Conservation (phyloP, 2,888 invertebrate species). For the Geotrupes spiniger region DNA sequence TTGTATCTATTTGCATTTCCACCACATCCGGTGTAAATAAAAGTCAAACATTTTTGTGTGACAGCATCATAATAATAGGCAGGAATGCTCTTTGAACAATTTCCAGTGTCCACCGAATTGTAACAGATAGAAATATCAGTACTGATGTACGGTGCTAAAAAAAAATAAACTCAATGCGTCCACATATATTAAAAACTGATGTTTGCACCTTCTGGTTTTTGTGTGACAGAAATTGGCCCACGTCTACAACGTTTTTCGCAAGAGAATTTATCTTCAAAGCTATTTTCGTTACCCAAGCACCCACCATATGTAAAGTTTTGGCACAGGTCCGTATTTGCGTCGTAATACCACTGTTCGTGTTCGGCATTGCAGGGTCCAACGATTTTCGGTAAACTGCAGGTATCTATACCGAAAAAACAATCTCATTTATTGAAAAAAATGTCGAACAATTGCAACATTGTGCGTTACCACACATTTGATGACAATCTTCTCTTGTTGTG, state of each 20-base stretch:
- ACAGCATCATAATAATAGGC: conserved; percentile 73
- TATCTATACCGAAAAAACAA: too few species aligned
- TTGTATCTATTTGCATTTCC: conserved; percentile 73
- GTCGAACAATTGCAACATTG: conserved; percentile 56
- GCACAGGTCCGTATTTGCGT: conserved; percentile 64
- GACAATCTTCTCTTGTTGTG: conserved; percentile 65
- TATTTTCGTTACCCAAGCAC: conserved; percentile 87
- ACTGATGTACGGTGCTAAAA: not conserved
- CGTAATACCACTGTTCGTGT: conserved; percentile 70
- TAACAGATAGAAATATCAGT: conserved; percentile 51
- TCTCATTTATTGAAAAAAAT: too few species aligned
- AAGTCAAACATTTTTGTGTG: conserved; percentile 59
- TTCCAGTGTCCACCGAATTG: conserved; percentile 62
- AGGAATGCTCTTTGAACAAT: conserved; percentile 64
- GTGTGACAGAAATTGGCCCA: conserved; percentile 32
- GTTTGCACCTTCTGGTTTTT: conserved; percentile 36
- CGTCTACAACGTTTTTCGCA: conserved; percentile 59
- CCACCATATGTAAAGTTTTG: conserved; percentile 81
- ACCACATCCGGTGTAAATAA: conserved; percentile 69
- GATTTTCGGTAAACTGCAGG: conserved; percentile 65
- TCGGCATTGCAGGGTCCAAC: conserved; percentile 68
- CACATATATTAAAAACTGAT: too few species aligned
- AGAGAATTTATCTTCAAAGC: conserved; percentile 62
- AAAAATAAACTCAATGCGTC: not conserved
- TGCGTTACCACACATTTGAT: conserved; percentile 63